Evolutionary conservation across 2,113 vertebrate genomes (phyloP).

Genomic region (Catagonus wagneri): DNA sequence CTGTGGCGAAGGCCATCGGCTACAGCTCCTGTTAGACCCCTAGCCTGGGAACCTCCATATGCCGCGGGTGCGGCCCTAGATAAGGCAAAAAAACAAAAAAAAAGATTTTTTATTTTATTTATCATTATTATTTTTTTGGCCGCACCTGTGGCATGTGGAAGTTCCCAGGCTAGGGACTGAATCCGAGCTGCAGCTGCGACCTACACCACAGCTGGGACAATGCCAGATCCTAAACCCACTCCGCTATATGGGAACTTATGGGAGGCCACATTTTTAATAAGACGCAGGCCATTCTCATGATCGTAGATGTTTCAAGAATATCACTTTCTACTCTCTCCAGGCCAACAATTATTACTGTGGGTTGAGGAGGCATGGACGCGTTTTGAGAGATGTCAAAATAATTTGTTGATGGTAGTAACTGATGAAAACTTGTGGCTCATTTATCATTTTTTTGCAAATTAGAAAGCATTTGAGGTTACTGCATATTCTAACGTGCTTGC

Average conservation of each 20-base stretch:
- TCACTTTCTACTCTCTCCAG: background rate
- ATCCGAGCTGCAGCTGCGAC: too few relatives aligned
- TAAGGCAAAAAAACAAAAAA: too few relatives aligned
- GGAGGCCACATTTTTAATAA: background rate
- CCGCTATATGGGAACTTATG: background rate
- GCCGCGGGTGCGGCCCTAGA: too few relatives aligned
- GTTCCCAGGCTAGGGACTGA: too few relatives aligned
- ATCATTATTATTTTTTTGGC: too few relatives aligned
- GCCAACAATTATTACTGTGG: fast-evolving
- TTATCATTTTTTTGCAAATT: background rate
- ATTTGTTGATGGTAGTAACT: background rate
- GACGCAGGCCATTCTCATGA: background rate
- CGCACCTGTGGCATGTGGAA: too few relatives aligned
- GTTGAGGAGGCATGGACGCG: background rate
- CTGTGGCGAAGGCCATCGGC: too few relatives aligned
- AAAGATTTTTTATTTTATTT: too few relatives aligned
- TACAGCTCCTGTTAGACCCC: too few relatives aligned
- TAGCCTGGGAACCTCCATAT: too few relatives aligned
- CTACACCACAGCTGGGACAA: too few relatives aligned
- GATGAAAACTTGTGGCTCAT: background rate
- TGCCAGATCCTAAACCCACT: too few relatives aligned
- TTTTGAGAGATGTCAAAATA: background rate
- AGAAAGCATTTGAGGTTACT: background rate
- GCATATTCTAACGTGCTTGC: background rate
- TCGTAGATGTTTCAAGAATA: background rate